Base-by-base conservation (phyloP, 2,797 vertebrate species). In the Zalophus californianus region DNA sequence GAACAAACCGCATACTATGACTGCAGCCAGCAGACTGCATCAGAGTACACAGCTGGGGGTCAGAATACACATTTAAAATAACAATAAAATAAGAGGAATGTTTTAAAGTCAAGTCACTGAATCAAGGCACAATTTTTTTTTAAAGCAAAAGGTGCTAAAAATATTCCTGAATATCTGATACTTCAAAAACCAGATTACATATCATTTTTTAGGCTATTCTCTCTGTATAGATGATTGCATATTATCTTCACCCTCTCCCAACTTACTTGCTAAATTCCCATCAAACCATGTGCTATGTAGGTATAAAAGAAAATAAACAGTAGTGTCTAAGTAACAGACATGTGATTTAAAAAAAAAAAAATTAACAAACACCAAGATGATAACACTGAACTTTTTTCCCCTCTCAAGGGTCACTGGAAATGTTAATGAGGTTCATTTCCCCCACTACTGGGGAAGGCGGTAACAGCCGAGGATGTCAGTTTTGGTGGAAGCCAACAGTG, bases 41-140 rank as follows among this genome's bases (percentile, higher is more conserved):
- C 60, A 68, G 84, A 86, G 52, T 50, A 89, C 62, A 86, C 23
- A 58, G 58, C 70, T 73, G 90, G 94, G 96, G 96, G 95, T 97
- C 95, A 93, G n/a, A 97, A 92, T 44, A 75, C 62, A 97, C 78
- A 4, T 92, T 79, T 84, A 97, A 97, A 96, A 93, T 87, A 73
- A 95, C 86, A 97, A 78, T 5, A 95, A 93, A 98, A 79, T 3
- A 87, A 68, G 48, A 95, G 98, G 98, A 98, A 98, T 98, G 98
- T 97, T 97, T 98, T 83, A 6, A 32, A 29, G 96, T 96, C 94
- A 93, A 92, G 73, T 86, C 93, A 97, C 29, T 92, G 78, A 97
- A 94, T 96, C 89, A 98, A 96, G 70, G 88, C 91, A 97, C 60
- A 48, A 75, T 90, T 27, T 35, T 66, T 96, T 96, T 87, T 52